Conservation (phyloP, 1,140 invertebrate genomes). For the Diorhabda elongata region DNA sequence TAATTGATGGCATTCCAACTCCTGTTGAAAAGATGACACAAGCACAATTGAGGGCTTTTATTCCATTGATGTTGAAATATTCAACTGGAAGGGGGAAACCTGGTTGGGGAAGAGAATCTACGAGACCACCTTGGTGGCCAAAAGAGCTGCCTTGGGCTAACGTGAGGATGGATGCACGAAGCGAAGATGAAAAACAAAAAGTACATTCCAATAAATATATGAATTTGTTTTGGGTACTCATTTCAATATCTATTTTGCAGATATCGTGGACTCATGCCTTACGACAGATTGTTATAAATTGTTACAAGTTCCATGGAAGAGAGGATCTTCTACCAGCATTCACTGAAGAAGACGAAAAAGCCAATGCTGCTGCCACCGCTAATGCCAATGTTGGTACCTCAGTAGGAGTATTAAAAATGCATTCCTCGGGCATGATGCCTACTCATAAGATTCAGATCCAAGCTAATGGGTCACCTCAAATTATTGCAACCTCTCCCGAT, state of each 20-base stretch:
- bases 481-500: constrained; percentile 56
- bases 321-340: constrained; percentile 94
- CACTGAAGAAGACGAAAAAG: constrained; percentile 84
- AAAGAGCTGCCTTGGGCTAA: constrained; percentile 96
- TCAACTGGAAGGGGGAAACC: constrained; percentile 95
- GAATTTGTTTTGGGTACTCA: neutral
- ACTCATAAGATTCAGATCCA: constrained; percentile 52
- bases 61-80: constrained; percentile 97
- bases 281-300: constrained; percentile 95
- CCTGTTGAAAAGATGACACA: constrained; percentile 99
- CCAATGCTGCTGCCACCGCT: constrained; percentile 51
- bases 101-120: constrained; percentile 94
- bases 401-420: constrained; percentile 63
- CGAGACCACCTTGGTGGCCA: constrained; percentile 95
- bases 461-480: constrained; percentile 51
- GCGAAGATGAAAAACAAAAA: constrained; percentile 96
- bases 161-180: constrained; percentile 93
- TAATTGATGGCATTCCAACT: constrained; percentile 96
- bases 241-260: constrained; percentile 51
- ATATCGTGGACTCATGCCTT: constrained; percentile 98
- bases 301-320: constrained; percentile 95
- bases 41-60: constrained; percentile 92
- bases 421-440: constrained; percentile 51
- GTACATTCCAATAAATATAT: constrained; percentile 50
- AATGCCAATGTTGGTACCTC: constrained; percentile 50